Conservation (phyloP, 1,140 invertebrate genomes). For the Leptinotarsa lineolata region DNA sequence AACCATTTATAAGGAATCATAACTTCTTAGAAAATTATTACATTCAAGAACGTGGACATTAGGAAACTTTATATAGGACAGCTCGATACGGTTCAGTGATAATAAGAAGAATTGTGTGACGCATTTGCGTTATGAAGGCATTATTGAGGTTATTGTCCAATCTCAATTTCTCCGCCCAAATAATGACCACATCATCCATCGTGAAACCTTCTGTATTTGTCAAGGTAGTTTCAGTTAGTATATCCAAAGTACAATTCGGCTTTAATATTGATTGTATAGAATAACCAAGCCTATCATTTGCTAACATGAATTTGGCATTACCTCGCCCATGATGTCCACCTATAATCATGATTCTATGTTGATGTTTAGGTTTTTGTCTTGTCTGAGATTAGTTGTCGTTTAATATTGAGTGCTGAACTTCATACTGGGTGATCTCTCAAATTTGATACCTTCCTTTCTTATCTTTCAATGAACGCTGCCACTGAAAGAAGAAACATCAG, state of each 20-base stretch:
- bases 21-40: too few relatives aligned
- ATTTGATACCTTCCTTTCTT: neutral
- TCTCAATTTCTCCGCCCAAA: too few relatives aligned
- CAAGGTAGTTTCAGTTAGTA: neutral
- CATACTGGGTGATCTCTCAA: neutral
- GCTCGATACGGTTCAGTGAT: too few relatives aligned
- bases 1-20: too few relatives aligned
- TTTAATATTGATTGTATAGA: neutral
- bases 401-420: too few relatives aligned
- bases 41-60: too few relatives aligned
- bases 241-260: neutral
- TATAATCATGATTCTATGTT: neutral
- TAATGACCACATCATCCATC: neutral
- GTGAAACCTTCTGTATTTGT: neutral
- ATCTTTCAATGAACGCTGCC: neutral
- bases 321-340: neutral
- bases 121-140: too few relatives aligned
- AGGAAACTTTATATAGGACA: too few relatives aligned
- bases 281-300: neutral
- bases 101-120: too few relatives aligned
- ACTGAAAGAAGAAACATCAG: neutral
- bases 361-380: neutral
- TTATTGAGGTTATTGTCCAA: too few relatives aligned
- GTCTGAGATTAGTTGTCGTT: too few relatives aligned
- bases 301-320: neutral